These are phyloP conservation scores for Phortica okadai DNA, from an alignment of 2,888 invertebrate species.

Conservation along the genomic window DNA sequence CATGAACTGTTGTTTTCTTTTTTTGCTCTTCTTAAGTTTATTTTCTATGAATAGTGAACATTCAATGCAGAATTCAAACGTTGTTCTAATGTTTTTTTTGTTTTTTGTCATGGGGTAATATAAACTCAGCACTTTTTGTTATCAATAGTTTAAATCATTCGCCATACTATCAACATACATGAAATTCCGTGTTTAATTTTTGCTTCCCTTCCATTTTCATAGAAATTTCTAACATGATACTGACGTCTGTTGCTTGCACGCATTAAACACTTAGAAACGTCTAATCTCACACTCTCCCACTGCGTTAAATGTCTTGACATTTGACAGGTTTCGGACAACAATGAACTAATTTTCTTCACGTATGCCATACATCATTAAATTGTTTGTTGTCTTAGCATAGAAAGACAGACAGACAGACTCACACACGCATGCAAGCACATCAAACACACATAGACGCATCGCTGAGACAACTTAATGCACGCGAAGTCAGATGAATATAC, in stretches of 20 bases:
- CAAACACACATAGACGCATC: not conserved
- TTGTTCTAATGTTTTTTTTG: too few relatives aligned
- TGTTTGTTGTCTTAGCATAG: not conserved
- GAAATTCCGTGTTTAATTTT: too few relatives aligned
- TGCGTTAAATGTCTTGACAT: conserved; percentile 47
- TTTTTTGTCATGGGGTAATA: too few relatives aligned
- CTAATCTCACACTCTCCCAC: not conserved
- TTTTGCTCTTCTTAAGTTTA: too few relatives aligned
- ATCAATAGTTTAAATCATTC: too few relatives aligned
- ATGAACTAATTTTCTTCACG: conserved; percentile 60
- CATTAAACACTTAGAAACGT: not conserved
- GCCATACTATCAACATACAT: too few relatives aligned
- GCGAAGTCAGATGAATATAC: not conserved
- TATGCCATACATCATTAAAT: conserved; percentile 23
- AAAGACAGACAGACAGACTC: not conserved
- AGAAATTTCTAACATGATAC: not conserved
- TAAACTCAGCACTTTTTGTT: too few relatives aligned
- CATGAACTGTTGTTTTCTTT: too few relatives aligned
- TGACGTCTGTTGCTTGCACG: not conserved
- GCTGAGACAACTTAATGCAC: conserved; percentile 1
- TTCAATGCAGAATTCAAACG: too few relatives aligned
- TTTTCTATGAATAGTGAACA: too few relatives aligned
- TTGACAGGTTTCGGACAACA: conserved; percentile 65
- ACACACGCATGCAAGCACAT: not conserved
- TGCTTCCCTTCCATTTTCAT: not conserved